phyloP scores from a whole-genome alignment of 1,140 invertebrate species.

The Ylistrum balloti region DNA sequence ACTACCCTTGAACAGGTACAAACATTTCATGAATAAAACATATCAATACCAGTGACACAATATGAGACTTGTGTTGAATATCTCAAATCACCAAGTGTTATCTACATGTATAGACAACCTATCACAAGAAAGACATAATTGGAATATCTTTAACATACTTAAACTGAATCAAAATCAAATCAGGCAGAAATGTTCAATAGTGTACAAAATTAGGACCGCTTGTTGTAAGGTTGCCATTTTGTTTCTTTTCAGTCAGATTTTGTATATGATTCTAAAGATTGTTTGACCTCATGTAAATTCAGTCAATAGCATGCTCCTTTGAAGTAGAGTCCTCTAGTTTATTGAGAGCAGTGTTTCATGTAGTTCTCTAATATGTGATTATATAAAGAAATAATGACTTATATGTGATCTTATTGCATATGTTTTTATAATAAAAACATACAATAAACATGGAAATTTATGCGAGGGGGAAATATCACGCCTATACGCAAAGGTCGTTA shows the following conservation, averaged over 20 bases:
- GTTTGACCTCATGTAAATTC: neutral
- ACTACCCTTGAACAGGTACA: neutral
- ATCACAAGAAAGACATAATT: neutral
- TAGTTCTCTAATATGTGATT: too few relatives aligned
- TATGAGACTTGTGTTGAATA: neutral
- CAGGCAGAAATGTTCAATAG: slow-evolving; percentile 3
- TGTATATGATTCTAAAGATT: neutral
- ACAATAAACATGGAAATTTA: too few relatives aligned
- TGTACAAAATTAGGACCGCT: neutral
- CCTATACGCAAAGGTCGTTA: too few relatives aligned
- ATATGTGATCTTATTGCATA: too few relatives aligned
- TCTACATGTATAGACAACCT: neutral
- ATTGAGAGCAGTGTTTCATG: too few relatives aligned
- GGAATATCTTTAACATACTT: neutral
- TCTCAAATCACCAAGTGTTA: neutral
- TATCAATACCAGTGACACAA: neutral
- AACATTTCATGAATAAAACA: too few relatives aligned
- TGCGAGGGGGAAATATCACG: too few relatives aligned
- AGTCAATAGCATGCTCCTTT: neutral
- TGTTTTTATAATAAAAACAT: too few relatives aligned
- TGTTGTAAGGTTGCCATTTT: neutral
- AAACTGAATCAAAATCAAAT: neutral
- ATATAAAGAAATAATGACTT: too few relatives aligned
- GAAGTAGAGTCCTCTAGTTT: neutral
- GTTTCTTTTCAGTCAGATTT: neutral